A percentile compares a stretch with the other conserved stretches of the same genome.
Conservation (phyloP, 2,797 vertebrate genomes). For the Aphelocoma californica region DNA sequence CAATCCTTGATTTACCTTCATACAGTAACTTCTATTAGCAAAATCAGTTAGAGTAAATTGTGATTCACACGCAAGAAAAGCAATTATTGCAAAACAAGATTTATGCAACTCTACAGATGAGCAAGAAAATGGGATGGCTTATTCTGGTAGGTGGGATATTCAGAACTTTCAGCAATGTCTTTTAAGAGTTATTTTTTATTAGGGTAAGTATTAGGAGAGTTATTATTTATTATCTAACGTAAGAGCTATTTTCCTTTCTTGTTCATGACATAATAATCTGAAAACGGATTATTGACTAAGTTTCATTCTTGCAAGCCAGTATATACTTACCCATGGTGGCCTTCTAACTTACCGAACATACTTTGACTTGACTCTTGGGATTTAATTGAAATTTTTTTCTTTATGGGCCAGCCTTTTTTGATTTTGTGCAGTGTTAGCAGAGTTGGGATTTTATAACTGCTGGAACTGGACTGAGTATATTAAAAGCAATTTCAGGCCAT, state of each 20-base stretch:
- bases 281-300: neutral
- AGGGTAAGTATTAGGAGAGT: neutral
- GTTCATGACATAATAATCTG: neutral
- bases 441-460: conserved; percentile 1
- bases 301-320: neutral
- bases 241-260: neutral
- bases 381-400: conserved; percentile 18
- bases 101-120: neutral
- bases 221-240: neutral
- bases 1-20: neutral
- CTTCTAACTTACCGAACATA: neutral
- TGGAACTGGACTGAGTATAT: neutral
- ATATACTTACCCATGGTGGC: neutral
- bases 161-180: neutral
- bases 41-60: neutral
- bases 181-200: neutral
- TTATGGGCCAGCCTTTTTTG: neutral
- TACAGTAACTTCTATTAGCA: neutral
- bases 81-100: neutral
- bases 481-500: conserved; percentile 34
- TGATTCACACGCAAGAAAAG: neutral
- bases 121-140: neutral
- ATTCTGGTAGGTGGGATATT: neutral
- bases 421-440: conserved; percentile 1
- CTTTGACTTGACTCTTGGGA: neutral